These are phyloP conservation scores for Scrobipalpa costella DNA, from an alignment of 2,888 invertebrate species.

Conservation along the genomic window DNA sequence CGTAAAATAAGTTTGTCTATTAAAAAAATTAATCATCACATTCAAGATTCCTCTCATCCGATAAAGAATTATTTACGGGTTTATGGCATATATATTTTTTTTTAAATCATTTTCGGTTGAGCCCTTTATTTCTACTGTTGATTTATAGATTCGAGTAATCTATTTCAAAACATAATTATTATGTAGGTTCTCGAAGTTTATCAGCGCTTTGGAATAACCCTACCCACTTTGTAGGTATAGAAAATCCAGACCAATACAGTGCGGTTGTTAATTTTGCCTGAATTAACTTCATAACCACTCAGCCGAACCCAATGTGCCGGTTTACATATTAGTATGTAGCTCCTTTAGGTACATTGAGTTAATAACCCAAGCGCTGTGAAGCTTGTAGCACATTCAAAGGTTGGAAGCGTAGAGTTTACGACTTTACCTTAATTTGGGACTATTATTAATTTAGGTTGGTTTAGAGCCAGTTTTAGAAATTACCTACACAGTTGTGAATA, in stretches of 20 bases:
- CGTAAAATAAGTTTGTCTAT: too few species aligned
- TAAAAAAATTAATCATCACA: too few species aligned
- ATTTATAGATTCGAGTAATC: background rate
- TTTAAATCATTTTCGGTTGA: too few species aligned
- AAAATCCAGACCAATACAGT: background rate
- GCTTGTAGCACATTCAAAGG: constrained; percentile 10
- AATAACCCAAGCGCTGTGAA: background rate
- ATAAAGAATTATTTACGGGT: too few species aligned
- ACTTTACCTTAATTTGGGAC: background rate
- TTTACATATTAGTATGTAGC: background rate
- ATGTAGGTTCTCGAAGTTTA: background rate
- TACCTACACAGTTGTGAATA: background rate
- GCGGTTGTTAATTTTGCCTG: background rate
- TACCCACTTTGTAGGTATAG: background rate
- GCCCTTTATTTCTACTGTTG: too few species aligned
- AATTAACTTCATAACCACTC: background rate
- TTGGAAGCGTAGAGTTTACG: background rate
- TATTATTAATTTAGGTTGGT: background rate
- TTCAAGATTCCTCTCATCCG: too few species aligned
- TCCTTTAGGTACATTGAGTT: background rate
- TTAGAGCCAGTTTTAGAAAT: background rate
- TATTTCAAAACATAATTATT: background rate
- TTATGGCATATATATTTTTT: too few species aligned
- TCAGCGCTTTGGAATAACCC: background rate
- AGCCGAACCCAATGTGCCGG: too few species aligned